Base-by-base conservation (phyloP, 2,113 vertebrate genomes). In the Neodon shergylaensis region DNA sequence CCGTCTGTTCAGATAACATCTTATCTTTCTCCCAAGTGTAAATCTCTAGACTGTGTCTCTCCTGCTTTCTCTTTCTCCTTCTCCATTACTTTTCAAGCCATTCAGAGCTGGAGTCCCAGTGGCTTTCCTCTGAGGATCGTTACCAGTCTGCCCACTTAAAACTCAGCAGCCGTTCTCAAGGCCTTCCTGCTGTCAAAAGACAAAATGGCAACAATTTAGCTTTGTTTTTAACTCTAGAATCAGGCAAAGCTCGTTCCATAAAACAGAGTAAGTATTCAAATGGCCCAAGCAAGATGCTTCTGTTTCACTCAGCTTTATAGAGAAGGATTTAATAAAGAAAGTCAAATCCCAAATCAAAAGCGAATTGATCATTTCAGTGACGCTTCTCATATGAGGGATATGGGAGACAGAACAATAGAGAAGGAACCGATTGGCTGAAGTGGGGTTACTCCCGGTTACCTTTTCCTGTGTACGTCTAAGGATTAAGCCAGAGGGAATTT, bases 141-240 rank as follows among this genome's bases (percentile, higher is more conserved):
- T 54, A 82, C 28, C 31, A 26, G 10, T 3, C 36, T 0, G 3
- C 1, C 33, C 2, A 0, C 36, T 73, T 84, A 74, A 52, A 74
- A 58, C 21, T 36, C 65, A 33, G 0, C 7, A n/a, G 47, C 3
- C 7, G 4, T 31, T 47, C 74, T 91, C 36, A n/a, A 9, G 66
- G 36, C 1, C 2, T 52, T 89, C 73, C 70, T 58, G 28, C 52
- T 39, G 52, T 39, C 52, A 31, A 49, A 58, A 65, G 88, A 77
- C 87, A 76, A 90, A 77, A 36, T 52, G 42, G 49, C n/a, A 68
- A 68, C 2, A 26, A 42, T 11, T 42, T 74, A 66, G 10, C 17
- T 74, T 83, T 58, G 76, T 90, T 66, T 94, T 84, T 33, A 39
- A 49, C 58, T 82, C n/a, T 54, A 94, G 78, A 90, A 76, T 52